These are phyloP conservation scores for Carposina sasakii DNA, from an alignment of 1,140 invertebrate species.

Conservation along the genomic window DNA sequence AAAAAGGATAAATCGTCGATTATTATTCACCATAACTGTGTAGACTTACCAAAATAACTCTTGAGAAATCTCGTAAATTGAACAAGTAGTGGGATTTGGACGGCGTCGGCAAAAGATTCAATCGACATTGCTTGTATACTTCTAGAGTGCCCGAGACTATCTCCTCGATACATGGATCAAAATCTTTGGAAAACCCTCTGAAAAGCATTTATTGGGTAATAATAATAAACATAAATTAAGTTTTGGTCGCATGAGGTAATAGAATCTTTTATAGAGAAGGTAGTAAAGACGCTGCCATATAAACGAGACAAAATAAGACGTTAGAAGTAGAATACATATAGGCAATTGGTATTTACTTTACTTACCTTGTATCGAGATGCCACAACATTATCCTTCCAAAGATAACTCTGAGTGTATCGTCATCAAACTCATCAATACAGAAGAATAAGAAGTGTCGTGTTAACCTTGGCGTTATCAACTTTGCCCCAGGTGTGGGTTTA, in stretches of 20 bases:
- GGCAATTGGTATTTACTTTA: too few species aligned
- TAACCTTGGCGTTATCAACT: slow-evolving; percentile 89
- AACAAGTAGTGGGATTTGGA: slow-evolving; percentile 96
- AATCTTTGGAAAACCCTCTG: slow-evolving; percentile 95
- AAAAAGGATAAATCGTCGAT: too few species aligned
- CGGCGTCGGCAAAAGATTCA: slow-evolving; percentile 90
- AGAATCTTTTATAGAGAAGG: too few species aligned
- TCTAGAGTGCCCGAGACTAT: slow-evolving; percentile 89
- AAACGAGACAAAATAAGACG: too few species aligned
- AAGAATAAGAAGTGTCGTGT: slow-evolving; percentile 92
- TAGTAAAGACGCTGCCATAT: too few species aligned
- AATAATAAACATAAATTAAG: too few species aligned
- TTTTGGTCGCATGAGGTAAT: too few species aligned
- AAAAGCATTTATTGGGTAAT: too few species aligned
- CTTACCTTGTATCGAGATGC: slow-evolving; percentile 91
- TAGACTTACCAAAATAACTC: slow-evolving; percentile 85
- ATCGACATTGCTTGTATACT: slow-evolving; percentile 89
- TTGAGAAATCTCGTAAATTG: slow-evolving; percentile 94
- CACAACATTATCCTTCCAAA: slow-evolving; percentile 94
- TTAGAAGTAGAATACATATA: too few species aligned
- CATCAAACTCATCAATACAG: slow-evolving; percentile 92
- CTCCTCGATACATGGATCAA: slow-evolving; percentile 93
- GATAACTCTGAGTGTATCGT: slow-evolving; percentile 88
- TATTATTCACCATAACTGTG: too few species aligned
- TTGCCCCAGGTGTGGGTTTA: slow-evolving; percentile 86